Conservation (phyloP, 2,888 invertebrate genomes). For the Caenorhabditis panamensis region DNA sequence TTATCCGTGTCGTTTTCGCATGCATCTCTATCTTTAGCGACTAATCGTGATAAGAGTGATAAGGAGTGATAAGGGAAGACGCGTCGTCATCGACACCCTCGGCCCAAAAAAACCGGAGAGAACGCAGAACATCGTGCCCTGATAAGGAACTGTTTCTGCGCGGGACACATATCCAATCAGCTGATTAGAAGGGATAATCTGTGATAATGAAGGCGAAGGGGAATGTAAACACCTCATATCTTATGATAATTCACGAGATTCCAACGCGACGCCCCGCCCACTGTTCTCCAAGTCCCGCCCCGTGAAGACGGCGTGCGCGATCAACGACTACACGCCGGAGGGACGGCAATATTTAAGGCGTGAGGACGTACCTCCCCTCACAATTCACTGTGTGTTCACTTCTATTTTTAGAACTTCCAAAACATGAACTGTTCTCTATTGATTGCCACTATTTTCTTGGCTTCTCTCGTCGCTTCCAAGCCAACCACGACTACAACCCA, state of each 20-base stretch:
- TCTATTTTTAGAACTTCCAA: slow-evolving; percentile 52
- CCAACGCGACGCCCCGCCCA: slow-evolving; percentile 39
- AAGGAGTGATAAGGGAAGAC: slow-evolving; percentile 32
- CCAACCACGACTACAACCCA: slow-evolving; percentile 45
- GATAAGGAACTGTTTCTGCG: slow-evolving; percentile 23
- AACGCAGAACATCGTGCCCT: slow-evolving; percentile 26
- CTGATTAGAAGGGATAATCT: slow-evolving; percentile 39
- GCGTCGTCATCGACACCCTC: slow-evolving; percentile 50
- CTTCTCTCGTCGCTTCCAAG: slow-evolving; percentile 23
- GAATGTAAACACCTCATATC: slow-evolving; percentile 58
- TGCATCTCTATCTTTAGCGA: slow-evolving; percentile 45
- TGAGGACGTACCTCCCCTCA: slow-evolving; percentile 28
- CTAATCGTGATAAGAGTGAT: slow-evolving; percentile 29
- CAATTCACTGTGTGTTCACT: slow-evolving; percentile 33
- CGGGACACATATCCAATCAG: slow-evolving; percentile 18
- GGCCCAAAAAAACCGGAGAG: slow-evolving; percentile 39
- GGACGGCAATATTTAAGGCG: slow-evolving; percentile 49
- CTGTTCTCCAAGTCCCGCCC: slow-evolving; percentile 20
- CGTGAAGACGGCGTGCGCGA: slow-evolving; percentile 46
- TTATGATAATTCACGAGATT: slow-evolving; percentile 61
- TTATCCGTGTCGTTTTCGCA: slow-evolving; percentile 28
- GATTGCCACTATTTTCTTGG: slow-evolving; percentile 15
- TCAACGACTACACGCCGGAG: slow-evolving; percentile 44
- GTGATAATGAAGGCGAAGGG: slow-evolving; percentile 7
- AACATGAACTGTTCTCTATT: slow-evolving; percentile 49